Evolutionary conservation across 2,113 vertebrate species (phyloP), one percentile per base, ranked within the genome.

Genomic region (Gopherus flavomarginatus): DNA sequence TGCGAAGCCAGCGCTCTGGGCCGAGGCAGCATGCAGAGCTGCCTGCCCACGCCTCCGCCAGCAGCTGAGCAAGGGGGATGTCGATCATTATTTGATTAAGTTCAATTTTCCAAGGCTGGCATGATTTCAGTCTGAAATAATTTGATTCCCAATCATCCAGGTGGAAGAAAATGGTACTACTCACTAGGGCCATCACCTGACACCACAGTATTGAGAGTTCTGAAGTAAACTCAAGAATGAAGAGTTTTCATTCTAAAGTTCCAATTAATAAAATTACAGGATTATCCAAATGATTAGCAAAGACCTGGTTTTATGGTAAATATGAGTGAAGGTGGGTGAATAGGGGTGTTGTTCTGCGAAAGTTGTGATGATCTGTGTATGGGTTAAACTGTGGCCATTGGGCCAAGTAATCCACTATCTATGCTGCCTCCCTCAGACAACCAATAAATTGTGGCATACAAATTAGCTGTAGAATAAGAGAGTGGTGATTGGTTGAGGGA

Each of bases 141-240:
- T 38, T 5, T 24, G 53, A 14, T 44, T 83, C 22, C 10, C 14
- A 57, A 3, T 85, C 65, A 38, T n/a, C 57, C 57, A 65, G 1
- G 13, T 65, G 82, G 81, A 2, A 92, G 13, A 31, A 49, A 77
- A 26, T 3, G 10, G 72, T 88, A 90, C 11, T 24, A 14, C 35
- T 62, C 38, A 57, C 29, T 42, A 22, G 0, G 0, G 24, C 29
- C 44, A 0, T 0, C 38, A 26, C 22, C 11, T 44, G 0, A 0
- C 35, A 29, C 16, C 11, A 52, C 31, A 52, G 16, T 11, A 59
- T 17, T 75, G 85, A 72, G n/a, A 12, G 54, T 49, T 52, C 13
- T 31, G 19, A 47, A 21, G 35, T 69, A 19, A 69, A n/a, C 35
- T 21, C 8, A 31, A 14, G 80, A 56, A 16, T 5, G 10, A 69